A percentile compares a stretch with the other conserved stretches of the same genome.
These are phyloP conservation scores for Crepidodera aurea DNA, from an alignment of 2,888 invertebrate genomes.

Conservation along the genomic window DNA sequence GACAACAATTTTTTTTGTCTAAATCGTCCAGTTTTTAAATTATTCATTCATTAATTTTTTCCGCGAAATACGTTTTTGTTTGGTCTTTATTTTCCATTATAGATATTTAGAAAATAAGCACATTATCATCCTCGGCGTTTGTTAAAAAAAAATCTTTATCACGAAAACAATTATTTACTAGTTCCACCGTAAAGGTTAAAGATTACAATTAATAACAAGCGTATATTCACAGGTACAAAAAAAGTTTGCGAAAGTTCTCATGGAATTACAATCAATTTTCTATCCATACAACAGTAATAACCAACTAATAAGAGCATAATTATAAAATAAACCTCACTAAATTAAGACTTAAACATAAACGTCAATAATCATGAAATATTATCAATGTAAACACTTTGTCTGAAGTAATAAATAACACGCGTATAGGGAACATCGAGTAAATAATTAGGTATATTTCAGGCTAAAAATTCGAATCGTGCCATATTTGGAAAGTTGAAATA, in stretches of 20 bases:
- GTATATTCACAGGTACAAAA: neutral
- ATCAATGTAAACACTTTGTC: constrained; percentile 29
- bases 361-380: constrained; percentile 41
- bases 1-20: too few species aligned
- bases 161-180: too few species aligned
- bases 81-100: too few species aligned
- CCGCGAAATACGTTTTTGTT: too few species aligned
- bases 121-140: too few species aligned
- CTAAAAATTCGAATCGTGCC: constrained; percentile 28
- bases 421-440: constrained; percentile 27
- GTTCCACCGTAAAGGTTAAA: too few species aligned
- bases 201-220: too few species aligned
- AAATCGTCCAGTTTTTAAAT: too few species aligned
- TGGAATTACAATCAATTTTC: neutral
- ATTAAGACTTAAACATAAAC: constrained; percentile 36
- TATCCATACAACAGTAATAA: neutral
- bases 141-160: too few species aligned
- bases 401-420: constrained; percentile 27
- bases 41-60: too few species aligned
- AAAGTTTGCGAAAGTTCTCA: neutral
- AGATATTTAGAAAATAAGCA: too few species aligned
- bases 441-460: constrained; percentile 25
- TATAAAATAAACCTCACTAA: constrained; percentile 32
- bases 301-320: constrained; percentile 21
- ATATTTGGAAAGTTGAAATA: constrained; percentile 29